Evolutionary conservation across 1,140 invertebrate genomes (phyloP).

Genomic region (Latrodectus geometricus): DNA sequence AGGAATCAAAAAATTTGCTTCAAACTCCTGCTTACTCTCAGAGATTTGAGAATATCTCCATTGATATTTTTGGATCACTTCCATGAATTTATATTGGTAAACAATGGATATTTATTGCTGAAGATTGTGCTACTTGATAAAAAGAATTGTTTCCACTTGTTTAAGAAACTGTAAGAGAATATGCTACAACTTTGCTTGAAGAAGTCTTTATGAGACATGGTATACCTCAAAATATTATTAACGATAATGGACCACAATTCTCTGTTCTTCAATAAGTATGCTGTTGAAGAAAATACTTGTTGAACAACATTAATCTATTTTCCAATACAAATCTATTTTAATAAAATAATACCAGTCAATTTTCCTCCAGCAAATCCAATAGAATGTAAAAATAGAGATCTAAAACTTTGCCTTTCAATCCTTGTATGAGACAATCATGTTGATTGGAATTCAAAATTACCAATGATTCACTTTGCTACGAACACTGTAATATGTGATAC

Average conservation of each 20-base stretch:
- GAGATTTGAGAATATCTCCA: not conserved
- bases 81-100: not conserved
- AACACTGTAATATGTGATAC: no score
- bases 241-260: slow-evolving; percentile 23
- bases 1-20: not conserved
- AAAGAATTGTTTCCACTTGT: slow-evolving; percentile 6
- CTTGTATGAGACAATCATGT: no score
- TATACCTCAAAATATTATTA: not conserved
- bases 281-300: no score
- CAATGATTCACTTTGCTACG: no score
- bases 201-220: not conserved
- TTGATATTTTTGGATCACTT: slow-evolving; percentile 18
- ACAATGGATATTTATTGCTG: slow-evolving; percentile 3
- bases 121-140: not conserved
- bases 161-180: not conserved
- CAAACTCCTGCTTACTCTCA: not conserved
- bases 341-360: no score
- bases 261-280: not conserved
- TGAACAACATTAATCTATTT: no score
- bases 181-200: slow-evolving; percentile 4
- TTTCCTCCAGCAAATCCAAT: no score
- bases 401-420: no score
- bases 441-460: no score
- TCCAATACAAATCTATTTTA: no score
- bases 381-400: no score